Percentiles rank a stretch among this genome's conserved stretches.
These are phyloP conservation scores for Ambastaia sidthimunki DNA, from an alignment of 2,797 vertebrate genomes.

Conservation along the genomic window DNA sequence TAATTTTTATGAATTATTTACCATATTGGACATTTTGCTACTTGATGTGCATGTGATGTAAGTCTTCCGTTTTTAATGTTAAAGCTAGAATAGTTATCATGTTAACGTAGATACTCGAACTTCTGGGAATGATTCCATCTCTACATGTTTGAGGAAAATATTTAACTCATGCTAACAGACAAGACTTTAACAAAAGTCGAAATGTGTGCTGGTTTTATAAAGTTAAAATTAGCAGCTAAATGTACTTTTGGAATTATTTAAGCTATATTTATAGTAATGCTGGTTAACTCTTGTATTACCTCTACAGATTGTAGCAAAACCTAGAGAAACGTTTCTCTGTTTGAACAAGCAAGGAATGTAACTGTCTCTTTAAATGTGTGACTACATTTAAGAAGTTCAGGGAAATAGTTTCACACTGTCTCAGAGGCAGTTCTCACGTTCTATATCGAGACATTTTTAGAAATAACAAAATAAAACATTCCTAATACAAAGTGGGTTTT, in stretches of 20 bases:
- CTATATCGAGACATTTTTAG: slow-evolving; percentile 4
- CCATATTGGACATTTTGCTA: slow-evolving; percentile 70
- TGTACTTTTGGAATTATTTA: slow-evolving; percentile 49
- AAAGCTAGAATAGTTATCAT: slow-evolving; percentile 67
- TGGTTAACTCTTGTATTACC: slow-evolving; percentile 66
- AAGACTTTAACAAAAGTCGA: slow-evolving; percentile 16
- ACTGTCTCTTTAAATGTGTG: slow-evolving; percentile 57
- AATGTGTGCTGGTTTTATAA: slow-evolving; percentile 18
- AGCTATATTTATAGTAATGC: slow-evolving; percentile 60
- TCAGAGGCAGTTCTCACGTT: slow-evolving; percentile 53
- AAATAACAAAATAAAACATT: background rate
- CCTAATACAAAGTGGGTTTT: slow-evolving; percentile 33
- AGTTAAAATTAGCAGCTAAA: slow-evolving; percentile 48
- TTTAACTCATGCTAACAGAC: slow-evolving; percentile 27
- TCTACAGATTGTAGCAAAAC: slow-evolving; percentile 63
- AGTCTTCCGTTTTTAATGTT: slow-evolving; percentile 78
- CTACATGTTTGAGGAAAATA: slow-evolving; percentile 9
- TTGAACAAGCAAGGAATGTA: slow-evolving; percentile 54
- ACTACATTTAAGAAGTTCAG: slow-evolving; percentile 68
- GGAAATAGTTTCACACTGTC: slow-evolving; percentile 69
- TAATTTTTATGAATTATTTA: slow-evolving; percentile 64
- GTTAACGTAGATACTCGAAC: slow-evolving; percentile 56
- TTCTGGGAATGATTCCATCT: slow-evolving; percentile 41
- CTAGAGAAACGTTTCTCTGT: slow-evolving; percentile 53
- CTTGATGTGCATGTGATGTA: slow-evolving; percentile 76